Conservation (phyloP, 2,888 invertebrate genomes). For the Alcis repandata region DNA sequence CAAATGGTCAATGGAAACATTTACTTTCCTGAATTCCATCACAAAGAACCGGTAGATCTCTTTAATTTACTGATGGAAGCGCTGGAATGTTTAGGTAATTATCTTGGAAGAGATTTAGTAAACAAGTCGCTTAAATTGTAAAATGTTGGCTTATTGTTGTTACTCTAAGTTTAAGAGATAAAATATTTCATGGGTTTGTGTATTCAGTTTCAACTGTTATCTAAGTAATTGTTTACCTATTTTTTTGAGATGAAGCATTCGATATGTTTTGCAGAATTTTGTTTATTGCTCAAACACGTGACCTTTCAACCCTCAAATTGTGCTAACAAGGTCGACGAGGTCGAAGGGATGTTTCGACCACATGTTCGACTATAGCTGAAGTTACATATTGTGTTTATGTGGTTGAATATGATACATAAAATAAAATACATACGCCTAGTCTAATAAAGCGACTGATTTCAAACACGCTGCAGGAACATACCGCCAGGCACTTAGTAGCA, state of each 20-base stretch:
- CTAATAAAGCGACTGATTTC: not conserved
- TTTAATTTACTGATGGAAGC: constrained; percentile 12
- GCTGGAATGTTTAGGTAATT: constrained; percentile 11
- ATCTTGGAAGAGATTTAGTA: constrained; percentile 14
- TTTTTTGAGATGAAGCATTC: too few species aligned
- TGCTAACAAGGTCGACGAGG: too few species aligned
- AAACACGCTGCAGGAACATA: not conserved
- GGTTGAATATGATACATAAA: not conserved
- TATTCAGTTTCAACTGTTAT: not conserved
- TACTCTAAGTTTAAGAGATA: not conserved
- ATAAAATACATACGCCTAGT: not conserved
- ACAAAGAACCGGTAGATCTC: constrained; percentile 3
- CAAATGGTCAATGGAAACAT: not conserved
- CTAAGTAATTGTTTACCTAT: too few species aligned
- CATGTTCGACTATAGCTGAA: too few species aligned
- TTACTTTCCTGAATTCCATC: not conserved
- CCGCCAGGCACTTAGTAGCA: not conserved
- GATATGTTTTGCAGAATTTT: too few species aligned
- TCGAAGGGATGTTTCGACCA: too few species aligned
- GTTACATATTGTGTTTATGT: too few species aligned
- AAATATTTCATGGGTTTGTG: not conserved
- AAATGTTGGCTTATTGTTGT: constrained; percentile 6
- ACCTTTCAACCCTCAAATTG: too few species aligned
- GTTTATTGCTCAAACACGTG: too few species aligned
- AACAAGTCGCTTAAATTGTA: constrained; percentile 16